Evolutionary conservation across 1,140 invertebrate species (phyloP).

Genomic region (Apolygus lucorum): DNA sequence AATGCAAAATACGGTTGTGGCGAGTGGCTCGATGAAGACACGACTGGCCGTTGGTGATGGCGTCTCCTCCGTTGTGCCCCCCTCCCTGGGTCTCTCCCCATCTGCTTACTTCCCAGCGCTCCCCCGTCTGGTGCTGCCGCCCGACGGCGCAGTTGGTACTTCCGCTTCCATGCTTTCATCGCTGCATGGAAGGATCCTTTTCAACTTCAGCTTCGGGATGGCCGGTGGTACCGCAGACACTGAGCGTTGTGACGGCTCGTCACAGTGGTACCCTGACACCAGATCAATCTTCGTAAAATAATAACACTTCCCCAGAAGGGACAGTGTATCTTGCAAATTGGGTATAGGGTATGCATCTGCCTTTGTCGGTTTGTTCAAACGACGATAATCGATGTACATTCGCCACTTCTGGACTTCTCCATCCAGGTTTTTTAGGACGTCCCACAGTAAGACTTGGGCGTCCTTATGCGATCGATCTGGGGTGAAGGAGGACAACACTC

Average conservation of each 20-base stretch:
- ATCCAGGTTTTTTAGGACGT: slow-evolving; percentile 22
- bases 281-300: slow-evolving; percentile 45
- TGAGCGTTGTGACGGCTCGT: slow-evolving; percentile 48
- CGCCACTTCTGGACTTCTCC: slow-evolving; percentile 34
- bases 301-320: slow-evolving; percentile 38
- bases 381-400: slow-evolving; percentile 37
- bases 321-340: too few species aligned
- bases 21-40: slow-evolving; percentile 34
- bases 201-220: too few species aligned
- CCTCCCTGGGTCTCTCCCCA: slow-evolving; percentile 39
- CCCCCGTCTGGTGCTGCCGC: too few species aligned
- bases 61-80: slow-evolving; percentile 38
- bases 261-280: too few species aligned
- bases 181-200: too few species aligned
- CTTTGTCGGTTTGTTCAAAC: too few species aligned
- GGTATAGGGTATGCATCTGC: too few species aligned
- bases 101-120: slow-evolving; percentile 36
- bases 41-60: slow-evolving; percentile 40
- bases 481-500: too few species aligned
- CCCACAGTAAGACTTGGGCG: too few species aligned
- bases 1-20: slow-evolving; percentile 38
- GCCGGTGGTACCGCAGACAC: too few species aligned
- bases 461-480: too few species aligned
- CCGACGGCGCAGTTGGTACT: slow-evolving; percentile 41
- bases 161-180: slow-evolving; percentile 39